Conservation (phyloP, 2,797 vertebrate species). For the Sebastes taczanowskii region DNA sequence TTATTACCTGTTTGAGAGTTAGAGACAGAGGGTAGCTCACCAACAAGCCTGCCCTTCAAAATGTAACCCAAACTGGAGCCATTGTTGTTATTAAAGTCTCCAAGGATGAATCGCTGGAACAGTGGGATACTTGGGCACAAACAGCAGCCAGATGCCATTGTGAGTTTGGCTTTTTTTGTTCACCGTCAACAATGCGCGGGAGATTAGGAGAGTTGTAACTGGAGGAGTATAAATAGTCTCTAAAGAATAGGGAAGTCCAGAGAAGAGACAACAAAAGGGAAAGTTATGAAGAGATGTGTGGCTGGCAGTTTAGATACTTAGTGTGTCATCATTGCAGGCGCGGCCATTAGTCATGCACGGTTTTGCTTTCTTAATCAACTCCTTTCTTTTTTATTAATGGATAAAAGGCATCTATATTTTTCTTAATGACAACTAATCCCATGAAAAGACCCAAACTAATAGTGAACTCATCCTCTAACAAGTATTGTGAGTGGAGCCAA, state of each 20-base stretch:
- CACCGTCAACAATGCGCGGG: conserved; percentile 25
- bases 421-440: neutral
- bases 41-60: conserved; percentile 11
- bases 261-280: conserved; percentile 8
- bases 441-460: neutral
- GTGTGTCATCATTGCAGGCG: neutral
- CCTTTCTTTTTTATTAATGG: neutral
- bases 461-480: neutral
- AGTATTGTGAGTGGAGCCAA: neutral
- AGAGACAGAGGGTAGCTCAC: neutral
- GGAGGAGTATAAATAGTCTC: conserved; percentile 39
- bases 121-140: conserved; percentile 15
- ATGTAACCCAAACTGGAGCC: conserved; percentile 52
- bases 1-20: conserved; percentile 26
- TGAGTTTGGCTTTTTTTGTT: conserved; percentile 18
- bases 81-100: conserved; percentile 55
- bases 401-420: neutral
- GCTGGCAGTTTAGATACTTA: neutral
- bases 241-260: conserved; percentile 18
- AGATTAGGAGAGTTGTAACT: conserved; percentile 45
- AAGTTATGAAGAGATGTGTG: neutral
- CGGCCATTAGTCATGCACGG: neutral
- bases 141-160: conserved; percentile 44
- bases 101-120: conserved; percentile 18
- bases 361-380: neutral